Base-by-base conservation (phyloP, 1,140 invertebrate genomes). In the Dendroctonus valens region DNA sequence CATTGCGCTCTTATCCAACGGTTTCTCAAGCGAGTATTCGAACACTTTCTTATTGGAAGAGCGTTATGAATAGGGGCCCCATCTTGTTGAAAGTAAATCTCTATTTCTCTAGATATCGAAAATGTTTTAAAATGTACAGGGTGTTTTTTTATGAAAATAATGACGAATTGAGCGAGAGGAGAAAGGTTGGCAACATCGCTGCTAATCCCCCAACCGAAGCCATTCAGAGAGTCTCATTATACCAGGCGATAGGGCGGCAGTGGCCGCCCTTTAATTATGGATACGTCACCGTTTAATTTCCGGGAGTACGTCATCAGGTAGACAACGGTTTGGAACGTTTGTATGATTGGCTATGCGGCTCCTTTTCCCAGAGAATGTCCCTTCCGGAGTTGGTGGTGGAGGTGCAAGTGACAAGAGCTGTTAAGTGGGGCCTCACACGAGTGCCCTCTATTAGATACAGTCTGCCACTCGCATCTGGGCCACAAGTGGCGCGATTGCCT, bases 251-350 rank as follows among this genome's bases (percentile, higher is more conserved):
- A 74, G 72, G 71, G 70, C 71, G 67, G 69, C 60, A 68, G 58
- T 54, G 62, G 66, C 51, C 39, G 52, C 40, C 69, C 71, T 72
- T 74, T 74, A 74, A 74, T 74, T 74, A 74, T 74, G 54, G 67
- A 50, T 65, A 72, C 69, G 72, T 73, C 72, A 72, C 68, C 67
- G 70, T 73, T 73, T 72, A 73, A 73, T 73, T 73, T 73, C 72
- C 72, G 72, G 68, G 62, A 68, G 61, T 70, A 70, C 72, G 70
- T 72, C 72, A 73, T 72, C 66, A 71, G 69, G 69, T 73, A 70
- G 65, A 12, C 26, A 26, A 26, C 26, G 26, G 26, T 26, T 26
- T 26, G 48, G 49, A 37, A 41, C 26, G 39, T 57, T 57, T 57
- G 39, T 26, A 3, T 57, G 38, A 57, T 57, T 41, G 54, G 54